Conservation (phyloP, 2,888 invertebrate genomes). For the Cabera pusaria region DNA sequence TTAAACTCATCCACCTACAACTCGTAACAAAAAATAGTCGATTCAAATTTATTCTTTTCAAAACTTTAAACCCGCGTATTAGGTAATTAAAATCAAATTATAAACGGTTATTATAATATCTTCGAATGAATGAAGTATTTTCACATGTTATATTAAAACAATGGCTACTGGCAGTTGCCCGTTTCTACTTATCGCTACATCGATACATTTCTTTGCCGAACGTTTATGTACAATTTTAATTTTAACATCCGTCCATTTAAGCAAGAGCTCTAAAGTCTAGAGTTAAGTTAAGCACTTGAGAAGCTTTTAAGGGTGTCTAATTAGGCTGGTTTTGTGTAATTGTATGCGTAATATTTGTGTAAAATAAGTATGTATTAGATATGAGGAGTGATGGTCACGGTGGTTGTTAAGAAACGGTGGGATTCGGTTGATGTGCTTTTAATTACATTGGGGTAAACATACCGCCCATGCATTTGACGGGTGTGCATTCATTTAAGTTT, state of each 20-base stretch:
- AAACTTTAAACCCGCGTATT: too few relatives aligned
- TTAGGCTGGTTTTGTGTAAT: conserved; percentile 36
- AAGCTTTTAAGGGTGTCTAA: conserved; percentile 27
- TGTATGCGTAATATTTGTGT: conserved; percentile 52
- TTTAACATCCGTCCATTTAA: conserved; percentile 50
- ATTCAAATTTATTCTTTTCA: too few relatives aligned
- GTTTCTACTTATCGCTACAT: conserved; percentile 66
- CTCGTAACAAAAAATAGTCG: too few relatives aligned
- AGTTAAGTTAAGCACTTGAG: neutral
- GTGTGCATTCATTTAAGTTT: conserved; percentile 4
- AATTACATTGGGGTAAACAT: conserved; percentile 65
- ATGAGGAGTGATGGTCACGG: conserved; percentile 71
- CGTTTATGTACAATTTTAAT: conserved; percentile 71
- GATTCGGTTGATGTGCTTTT: conserved; percentile 63
- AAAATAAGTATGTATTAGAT: conserved; percentile 53
- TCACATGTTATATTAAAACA: conserved; percentile 79
- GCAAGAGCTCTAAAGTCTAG: conserved; percentile 30
- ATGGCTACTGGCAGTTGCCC: conserved; percentile 74
- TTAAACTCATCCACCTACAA: too few relatives aligned
- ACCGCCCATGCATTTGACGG: conserved; percentile 47
- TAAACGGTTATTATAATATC: conserved; percentile 64
- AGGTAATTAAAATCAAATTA: conserved; percentile 74
- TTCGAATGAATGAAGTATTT: conserved; percentile 54
- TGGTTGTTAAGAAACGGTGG: conserved; percentile 44
- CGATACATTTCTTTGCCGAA: conserved; percentile 69